Evolutionary conservation across 2,113 vertebrate genomes (phyloP), one percentile per base, ranked within the genome.

Genomic region (Notothenia coriiceps): DNA sequence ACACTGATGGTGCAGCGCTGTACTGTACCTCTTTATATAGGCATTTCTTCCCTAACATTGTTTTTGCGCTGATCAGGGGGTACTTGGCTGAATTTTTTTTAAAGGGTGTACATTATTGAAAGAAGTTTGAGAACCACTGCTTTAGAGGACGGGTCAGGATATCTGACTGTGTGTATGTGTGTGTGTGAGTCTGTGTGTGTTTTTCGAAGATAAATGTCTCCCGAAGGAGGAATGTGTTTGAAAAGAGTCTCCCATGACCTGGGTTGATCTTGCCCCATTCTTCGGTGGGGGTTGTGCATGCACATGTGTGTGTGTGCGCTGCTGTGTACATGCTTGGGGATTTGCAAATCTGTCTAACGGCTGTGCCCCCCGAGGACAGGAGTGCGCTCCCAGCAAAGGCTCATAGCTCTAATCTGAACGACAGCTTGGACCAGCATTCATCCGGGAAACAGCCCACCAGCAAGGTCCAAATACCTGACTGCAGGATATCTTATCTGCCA

Each of bases 201-300:
- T 70, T 72, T 72, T 20, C 1, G 2, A 12, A 83, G 12, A 18
- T 63, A 84, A 77, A 74, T 72, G 52, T 88, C 66, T 89, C 85
- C 80, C 77, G 0, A 74, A 85, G 80, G 79, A 86, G 82, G 71
- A 67, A 70, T 88, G 86, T 77, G 87, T 91, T 81, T 84, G 68
- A 70, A 73, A 80, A 79, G 57, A 83, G 64, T 78, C 73, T 93
- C 87, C 83, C 86, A 63, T 87, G 92, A 92, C 92, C 90, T 70
- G 50, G 68, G 76, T 80, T 92, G 88, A 91, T 91, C 88, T 90
- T 12, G 25, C 70, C 66, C 50, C 40, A 82, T 68, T 85, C 80
- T 74, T 81, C 2, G 0, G 52, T 62, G 59, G 87, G 80, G 79
- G 60, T 56, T 84, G 80, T 44, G 70, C 25, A 17, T 63, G 62